A percentile compares a stretch with the other conserved stretches of the same genome.
Evolutionary conservation across 2,113 vertebrate species (phyloP).

Genomic region (Solea solea): DNA sequence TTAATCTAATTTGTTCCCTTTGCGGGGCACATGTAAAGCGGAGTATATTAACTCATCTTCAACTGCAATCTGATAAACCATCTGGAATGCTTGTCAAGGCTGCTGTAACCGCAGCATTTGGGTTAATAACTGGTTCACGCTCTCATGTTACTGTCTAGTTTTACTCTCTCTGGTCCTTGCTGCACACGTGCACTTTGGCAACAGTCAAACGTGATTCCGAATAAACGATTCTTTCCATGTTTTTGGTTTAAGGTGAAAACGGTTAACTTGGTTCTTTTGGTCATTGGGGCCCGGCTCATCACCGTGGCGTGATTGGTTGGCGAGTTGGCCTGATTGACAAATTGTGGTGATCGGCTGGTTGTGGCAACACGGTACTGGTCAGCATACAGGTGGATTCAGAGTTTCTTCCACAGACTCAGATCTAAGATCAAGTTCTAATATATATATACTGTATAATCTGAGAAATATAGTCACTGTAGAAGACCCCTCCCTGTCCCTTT

Average conservation of each 20-base stretch:
- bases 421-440: conserved; percentile 12
- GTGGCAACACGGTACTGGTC: conserved; percentile 32
- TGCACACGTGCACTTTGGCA: conserved; percentile 14
- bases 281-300: conserved; percentile 29
- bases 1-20: not conserved
- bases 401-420: conserved; percentile 45
- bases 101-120: conserved; percentile 48
- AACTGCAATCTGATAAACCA: not conserved
- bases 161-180: conserved; percentile 15
- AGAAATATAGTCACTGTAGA: conserved; percentile 24
- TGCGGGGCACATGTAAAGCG: no score
- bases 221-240: not conserved
- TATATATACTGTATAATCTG: not conserved
- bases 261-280: conserved; percentile 28
- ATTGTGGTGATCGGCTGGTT: conserved; percentile 46
- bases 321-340: conserved; percentile 32
- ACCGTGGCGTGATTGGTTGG: conserved; percentile 35
- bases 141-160: not conserved
- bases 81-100: conserved; percentile 55
- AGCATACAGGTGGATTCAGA: not conserved
- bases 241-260: not conserved
- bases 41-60: not conserved
- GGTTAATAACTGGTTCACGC: conserved; percentile 17
- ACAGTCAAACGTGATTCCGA: not conserved
- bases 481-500: not conserved